Percentiles rank a stretch among this genome's conserved stretches.
phyloP scores from a whole-genome alignment of 1,140 invertebrate species.

The Thalassaphorura encarpata region DNA sequence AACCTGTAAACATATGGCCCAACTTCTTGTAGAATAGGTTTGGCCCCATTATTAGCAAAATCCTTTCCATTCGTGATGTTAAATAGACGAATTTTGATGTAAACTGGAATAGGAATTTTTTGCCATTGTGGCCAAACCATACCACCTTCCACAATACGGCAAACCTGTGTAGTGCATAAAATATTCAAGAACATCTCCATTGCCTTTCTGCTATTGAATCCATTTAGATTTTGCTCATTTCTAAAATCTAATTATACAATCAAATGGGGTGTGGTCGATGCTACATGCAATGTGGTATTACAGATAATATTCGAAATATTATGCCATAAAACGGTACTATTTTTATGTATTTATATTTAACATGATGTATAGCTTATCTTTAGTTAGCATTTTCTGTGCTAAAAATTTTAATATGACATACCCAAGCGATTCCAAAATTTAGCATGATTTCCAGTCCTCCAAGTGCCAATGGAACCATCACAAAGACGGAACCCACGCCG shows the following conservation, averaged over 20 bases:
- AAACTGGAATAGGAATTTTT: constrained; percentile 39
- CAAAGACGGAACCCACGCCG: not conserved
- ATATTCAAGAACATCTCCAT: not conserved
- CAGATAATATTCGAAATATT: too few relatives aligned
- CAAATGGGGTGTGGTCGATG: too few relatives aligned
- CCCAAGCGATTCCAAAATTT: not conserved
- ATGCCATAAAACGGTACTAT: too few relatives aligned
- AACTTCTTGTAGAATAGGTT: constrained; percentile 1
- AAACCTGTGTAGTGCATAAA: not conserved
- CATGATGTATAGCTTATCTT: too few relatives aligned
- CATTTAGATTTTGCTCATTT: too few relatives aligned
- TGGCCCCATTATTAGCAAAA: not conserved
- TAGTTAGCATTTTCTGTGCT: too few relatives aligned
- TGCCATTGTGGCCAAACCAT: constrained; percentile 8
- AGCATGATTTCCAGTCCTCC: not conserved
- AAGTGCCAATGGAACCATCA: not conserved
- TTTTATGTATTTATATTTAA: too few relatives aligned
- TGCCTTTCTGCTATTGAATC: too few relatives aligned
- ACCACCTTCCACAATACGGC: not conserved
- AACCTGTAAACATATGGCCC: constrained; percentile 9
- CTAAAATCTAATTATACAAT: too few relatives aligned
- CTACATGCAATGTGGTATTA: too few relatives aligned
- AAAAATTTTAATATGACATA: not conserved
- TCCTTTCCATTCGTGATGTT: constrained; percentile 43
- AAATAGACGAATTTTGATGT: constrained; percentile 43